Evolutionary conservation across 2,113 vertebrate species (phyloP), one percentile per base, ranked within the genome.

Genomic region (Brachyistius frenatus): DNA sequence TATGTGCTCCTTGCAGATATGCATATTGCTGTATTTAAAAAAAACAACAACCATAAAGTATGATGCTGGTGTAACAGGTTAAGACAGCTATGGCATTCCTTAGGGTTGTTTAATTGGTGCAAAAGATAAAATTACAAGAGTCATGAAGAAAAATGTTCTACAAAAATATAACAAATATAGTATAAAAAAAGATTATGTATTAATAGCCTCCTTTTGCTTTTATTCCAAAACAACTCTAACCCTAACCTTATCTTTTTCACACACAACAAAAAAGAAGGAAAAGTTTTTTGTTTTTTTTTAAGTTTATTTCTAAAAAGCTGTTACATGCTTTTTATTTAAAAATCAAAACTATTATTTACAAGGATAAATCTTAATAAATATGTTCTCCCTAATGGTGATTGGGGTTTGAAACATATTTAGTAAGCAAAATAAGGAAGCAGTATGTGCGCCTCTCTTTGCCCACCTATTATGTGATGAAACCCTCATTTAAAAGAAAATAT

Each of bases 261-360:
- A 58, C 2, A 52, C 5, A 15, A 55, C 10, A 67, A 33, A 64
- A 6, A 44, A 5, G 8, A 3, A 11, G 14, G 8, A 3, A 11
- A 49, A 9, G 14, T 14, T 4, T 14, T 49, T 14, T 15, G 3
- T 49, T 23, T 52, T 50, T 52, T 52, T 52, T n/a, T 15, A n/a
- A n/a, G 7, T 93, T 93, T 91, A 91, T 92, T 93, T 80, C 84
- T 89, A 88, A 83, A 91, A 94, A 92, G 84, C 70, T 82, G 56
- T 86, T 88, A 87, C 91, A 91, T 92, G 88, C 81, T 86, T 88
- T 87, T 87, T 66, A 80, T 86, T 90, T 84, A 89, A 85, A 89
- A 89, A 91, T 92, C 85, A 89, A 92, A 90, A 88, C 80, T 91
- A 90, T 84, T 92, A 93, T 91, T 88, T 92, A 92, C 92, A 93